Base-by-base conservation (phyloP, 2,797 vertebrate species). In the Hemitrygon akajei region DNA sequence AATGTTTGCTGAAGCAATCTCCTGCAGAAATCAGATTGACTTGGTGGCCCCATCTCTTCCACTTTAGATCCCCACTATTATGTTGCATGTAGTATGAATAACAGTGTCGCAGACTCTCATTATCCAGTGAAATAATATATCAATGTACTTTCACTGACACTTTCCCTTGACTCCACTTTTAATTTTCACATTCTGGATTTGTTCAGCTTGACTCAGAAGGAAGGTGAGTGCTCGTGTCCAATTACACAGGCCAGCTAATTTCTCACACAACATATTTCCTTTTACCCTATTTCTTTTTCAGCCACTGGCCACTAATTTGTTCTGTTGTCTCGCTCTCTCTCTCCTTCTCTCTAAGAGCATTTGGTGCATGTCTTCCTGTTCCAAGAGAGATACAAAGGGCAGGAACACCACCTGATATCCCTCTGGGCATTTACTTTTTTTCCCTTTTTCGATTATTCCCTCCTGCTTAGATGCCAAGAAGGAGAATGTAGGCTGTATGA, bases 371-470 rank as follows among this genome's bases (percentile, higher is more conserved):
- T 58, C 27, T 93, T 93, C 91, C 69, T 75, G 73, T 76, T 56
- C n/a, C 91, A 12, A 93, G 47, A 58, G 91, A 40, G 10, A 75
- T 75, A 93, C 91, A 93, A 93, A 76, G 71, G 69, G 27, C 40
- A 76, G 73, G 73, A 58, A 58, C 91, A n/a, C 91, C 91, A 93
- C 71, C 91, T 93, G 66, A 76, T 47, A 47, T 75, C 91, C 66
- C 73, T 93, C 73, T 47, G 40, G 91, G 69, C 71, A 92, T 92
- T 93, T 40, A 75, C 91, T 93, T 93, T 93, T 71, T 93, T 25
- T 75, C 69, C 73, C 47, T 47, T 47, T 56, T 71, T 16, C n/a
- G 71, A 93, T 93, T 40, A 75, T 71, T 93, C 30, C 76, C 71
- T 93, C 5, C 34, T 66, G 37, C 18, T 93, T 93, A 47, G 71